These are phyloP conservation scores for Nysson spinosus DNA, from an alignment of 2,888 invertebrate species.

Conservation along the genomic window DNA sequence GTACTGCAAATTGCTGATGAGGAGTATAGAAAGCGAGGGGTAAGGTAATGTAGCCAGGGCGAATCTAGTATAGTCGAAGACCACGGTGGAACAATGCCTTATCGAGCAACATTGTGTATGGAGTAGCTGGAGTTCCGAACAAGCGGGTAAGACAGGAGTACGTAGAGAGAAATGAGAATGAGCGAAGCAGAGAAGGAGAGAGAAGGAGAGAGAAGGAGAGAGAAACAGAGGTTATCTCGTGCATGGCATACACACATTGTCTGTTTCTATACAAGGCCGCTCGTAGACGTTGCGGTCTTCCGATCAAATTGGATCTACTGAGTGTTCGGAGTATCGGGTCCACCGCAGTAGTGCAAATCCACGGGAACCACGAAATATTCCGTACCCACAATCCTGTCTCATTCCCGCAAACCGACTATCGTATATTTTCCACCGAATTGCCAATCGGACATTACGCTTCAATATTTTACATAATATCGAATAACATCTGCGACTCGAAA, in stretches of 20 bases:
- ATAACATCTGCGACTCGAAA: conserved; percentile 27
- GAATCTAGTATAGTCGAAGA: conserved; percentile 59
- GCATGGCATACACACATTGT: conserved; percentile 60
- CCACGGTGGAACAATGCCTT: conserved; percentile 73
- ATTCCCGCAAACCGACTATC: conserved; percentile 38
- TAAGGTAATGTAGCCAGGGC: conserved; percentile 41
- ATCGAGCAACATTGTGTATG: conserved; percentile 74
- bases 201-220: conserved; percentile 28
- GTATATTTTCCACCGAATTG: conserved; percentile 53
- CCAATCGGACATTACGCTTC: conserved; percentile 51
- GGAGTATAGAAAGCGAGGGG: conserved; percentile 14
- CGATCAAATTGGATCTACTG: conserved; percentile 73
- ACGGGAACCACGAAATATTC: conserved; percentile 61
- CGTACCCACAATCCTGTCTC: conserved; percentile 49
- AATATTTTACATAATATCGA: conserved; percentile 54
- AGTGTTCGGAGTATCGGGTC: conserved; percentile 65
- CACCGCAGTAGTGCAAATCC: conserved; percentile 64
- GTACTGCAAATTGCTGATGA: conserved; percentile 11
- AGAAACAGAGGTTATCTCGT: conserved; percentile 33
- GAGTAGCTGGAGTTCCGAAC: conserved; percentile 11
- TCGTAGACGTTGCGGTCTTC: conserved; percentile 64
- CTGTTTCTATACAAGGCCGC: conserved; percentile 52
- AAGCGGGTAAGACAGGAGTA: neutral
- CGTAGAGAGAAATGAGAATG: conserved; percentile 20
- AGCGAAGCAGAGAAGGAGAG: conserved; percentile 18